phyloP scores from a whole-genome alignment of 2,797 vertebrate species.

The Chlorospingus flavigularis region DNA sequence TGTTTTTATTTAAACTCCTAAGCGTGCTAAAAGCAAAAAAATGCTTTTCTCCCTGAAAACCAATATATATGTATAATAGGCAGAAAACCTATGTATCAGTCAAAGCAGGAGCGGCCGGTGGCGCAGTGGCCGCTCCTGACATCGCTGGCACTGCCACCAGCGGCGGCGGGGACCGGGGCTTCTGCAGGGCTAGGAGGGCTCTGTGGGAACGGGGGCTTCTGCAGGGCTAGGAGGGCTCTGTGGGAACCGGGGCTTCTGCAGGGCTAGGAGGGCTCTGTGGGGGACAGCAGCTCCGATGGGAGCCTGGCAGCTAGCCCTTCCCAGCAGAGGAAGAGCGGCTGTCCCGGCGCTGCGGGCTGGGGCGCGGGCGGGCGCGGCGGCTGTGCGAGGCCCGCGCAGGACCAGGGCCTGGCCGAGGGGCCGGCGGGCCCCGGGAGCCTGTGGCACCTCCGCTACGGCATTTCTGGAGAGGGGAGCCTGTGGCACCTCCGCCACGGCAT shows the following conservation, averaged over 20 bases:
- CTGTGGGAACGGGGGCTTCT: background rate
- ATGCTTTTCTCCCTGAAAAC: constrained; percentile 49
- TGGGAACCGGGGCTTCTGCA: rapidly evolving
- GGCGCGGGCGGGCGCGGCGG: background rate
- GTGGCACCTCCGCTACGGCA: too few relatives aligned
- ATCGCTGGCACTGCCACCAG: background rate
- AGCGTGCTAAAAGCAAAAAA: constrained; percentile 74
- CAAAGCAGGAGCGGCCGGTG: background rate
- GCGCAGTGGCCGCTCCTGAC: background rate
- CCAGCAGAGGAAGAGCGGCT: background rate
- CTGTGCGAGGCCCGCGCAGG: background rate
- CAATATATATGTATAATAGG: constrained; percentile 39
- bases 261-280: rapidly evolving
- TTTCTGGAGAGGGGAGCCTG: too few relatives aligned
- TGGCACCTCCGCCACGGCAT: too few relatives aligned
- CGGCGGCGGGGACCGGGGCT: too few relatives aligned
- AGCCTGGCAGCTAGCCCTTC: background rate
- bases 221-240: background rate
- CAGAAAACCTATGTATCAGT: constrained; percentile 42
- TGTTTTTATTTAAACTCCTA: constrained; percentile 78
- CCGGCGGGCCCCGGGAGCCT: rapidly evolving
- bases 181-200: too few relatives aligned
- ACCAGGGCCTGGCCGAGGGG: rapidly evolving
- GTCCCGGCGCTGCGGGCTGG: background rate
- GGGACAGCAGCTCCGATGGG: background rate